Percentiles rank a stretch among this genome's conserved stretches.
phyloP scores from a whole-genome alignment of 2,113 vertebrate genomes.

The Neoarius graeffei region DNA sequence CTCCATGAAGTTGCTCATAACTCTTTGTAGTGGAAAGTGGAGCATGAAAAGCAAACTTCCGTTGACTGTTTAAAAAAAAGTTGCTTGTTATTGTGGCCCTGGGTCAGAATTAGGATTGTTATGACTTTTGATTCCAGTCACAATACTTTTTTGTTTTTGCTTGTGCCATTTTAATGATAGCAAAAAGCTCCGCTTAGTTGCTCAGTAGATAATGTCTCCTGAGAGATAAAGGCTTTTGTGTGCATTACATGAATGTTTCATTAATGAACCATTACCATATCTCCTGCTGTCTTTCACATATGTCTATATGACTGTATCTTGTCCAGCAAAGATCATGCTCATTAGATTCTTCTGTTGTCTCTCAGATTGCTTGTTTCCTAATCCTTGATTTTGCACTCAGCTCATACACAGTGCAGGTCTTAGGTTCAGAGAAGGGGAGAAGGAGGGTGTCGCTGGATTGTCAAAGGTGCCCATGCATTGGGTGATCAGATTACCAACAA shows the following conservation, averaged over 20 bases:
- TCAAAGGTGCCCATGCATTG: background rate
- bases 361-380: slow-evolving; percentile 36
- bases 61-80: slow-evolving; percentile 1
- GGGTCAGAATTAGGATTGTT: slow-evolving; percentile 16
- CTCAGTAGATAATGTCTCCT: background rate
- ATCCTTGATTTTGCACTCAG: slow-evolving; percentile 39
- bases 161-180: slow-evolving; percentile 1
- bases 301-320: background rate
- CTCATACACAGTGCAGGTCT: slow-evolving; percentile 33
- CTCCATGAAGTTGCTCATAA: slow-evolving; percentile 20
- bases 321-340: slow-evolving; percentile 37
- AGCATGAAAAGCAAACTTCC: slow-evolving; percentile 41
- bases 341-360: slow-evolving; percentile 45
- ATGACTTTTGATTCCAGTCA: background rate
- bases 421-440: background rate
- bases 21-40: slow-evolving; percentile 9
- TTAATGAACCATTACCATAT: background rate
- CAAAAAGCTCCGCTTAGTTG: background rate
- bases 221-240: background rate
- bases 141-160: background rate
- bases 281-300: background rate
- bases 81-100: background rate
- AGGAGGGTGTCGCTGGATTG: background rate
- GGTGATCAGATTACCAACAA: slow-evolving; percentile 28
- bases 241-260: background rate